A percentile compares a stretch with the other conserved stretches of the same genome.
phyloP scores from a whole-genome alignment of 2,888 invertebrate genomes.

The Cosmorhoe ocellata region DNA sequence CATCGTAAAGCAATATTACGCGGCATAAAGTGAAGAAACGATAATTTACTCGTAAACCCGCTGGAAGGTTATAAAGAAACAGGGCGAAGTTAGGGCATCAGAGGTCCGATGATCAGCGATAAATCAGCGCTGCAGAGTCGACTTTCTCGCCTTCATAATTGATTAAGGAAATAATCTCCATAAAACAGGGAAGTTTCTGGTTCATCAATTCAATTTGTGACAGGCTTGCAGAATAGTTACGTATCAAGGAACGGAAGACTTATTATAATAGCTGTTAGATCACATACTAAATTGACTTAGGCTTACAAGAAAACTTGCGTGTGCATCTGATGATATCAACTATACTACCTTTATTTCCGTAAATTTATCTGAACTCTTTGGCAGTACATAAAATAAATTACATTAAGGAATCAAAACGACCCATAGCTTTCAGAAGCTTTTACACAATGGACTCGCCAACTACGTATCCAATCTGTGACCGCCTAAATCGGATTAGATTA shows the following conservation, averaged over 20 bases:
- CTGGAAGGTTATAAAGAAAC: slow-evolving; percentile 27
- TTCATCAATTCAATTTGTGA: slow-evolving; percentile 26
- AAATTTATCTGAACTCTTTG: neutral
- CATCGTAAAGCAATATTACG: slow-evolving; percentile 29
- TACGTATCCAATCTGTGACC: slow-evolving; percentile 2
- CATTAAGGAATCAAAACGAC: neutral
- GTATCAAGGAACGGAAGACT: slow-evolving; percentile 3
- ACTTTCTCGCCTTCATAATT: slow-evolving; percentile 26
- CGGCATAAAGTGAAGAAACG: slow-evolving; percentile 30
- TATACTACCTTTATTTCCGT: neutral
- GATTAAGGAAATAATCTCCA: slow-evolving; percentile 32
- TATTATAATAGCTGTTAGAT: slow-evolving; percentile 5
- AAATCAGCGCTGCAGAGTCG: slow-evolving; percentile 26
- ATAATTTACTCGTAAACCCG: slow-evolving; percentile 34
- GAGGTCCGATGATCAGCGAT: slow-evolving; percentile 36
- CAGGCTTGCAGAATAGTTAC: slow-evolving; percentile 4
- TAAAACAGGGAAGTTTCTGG: slow-evolving; percentile 27
- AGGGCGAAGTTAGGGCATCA: slow-evolving; percentile 31
- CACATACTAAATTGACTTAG: neutral
- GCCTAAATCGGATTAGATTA: slow-evolving; percentile 9
- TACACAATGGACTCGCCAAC: slow-evolving; percentile 1
- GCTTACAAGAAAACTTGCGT: slow-evolving; percentile 13
- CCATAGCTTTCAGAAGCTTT: neutral
- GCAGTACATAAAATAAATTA: neutral
- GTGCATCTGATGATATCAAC: slow-evolving; percentile 1